Conservation (phyloP, 2,888 invertebrate species). For the Drosophila atroscutellata region DNA sequence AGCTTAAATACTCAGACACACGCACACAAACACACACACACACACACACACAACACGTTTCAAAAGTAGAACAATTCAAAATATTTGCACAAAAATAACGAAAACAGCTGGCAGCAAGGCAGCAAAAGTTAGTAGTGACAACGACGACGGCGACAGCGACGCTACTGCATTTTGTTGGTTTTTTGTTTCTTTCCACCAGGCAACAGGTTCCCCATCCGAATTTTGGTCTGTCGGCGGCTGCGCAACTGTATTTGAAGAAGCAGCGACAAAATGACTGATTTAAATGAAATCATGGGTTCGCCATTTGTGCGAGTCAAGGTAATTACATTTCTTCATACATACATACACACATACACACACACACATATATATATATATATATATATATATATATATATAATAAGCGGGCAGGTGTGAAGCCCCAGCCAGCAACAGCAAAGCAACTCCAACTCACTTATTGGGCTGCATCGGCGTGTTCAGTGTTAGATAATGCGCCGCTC, state of each 20-base stretch:
- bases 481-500: conserved; percentile 43
- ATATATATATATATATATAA: background rate
- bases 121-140: conserved; percentile 9
- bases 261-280: conserved; percentile 81
- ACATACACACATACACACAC: background rate
- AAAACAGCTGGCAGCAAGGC: conserved; percentile 60
- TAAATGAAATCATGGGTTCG: conserved; percentile 83
- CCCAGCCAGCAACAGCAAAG: conserved; percentile 15
- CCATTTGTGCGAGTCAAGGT: conserved; percentile 85
- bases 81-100: conserved; percentile 62
- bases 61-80: conserved; percentile 69
- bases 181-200: conserved; percentile 5
- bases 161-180: conserved; percentile 8
- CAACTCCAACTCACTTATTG: conserved; percentile 38
- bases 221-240: conserved; percentile 36
- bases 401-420: conserved; percentile 13
- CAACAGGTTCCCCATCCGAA: conserved; percentile 47
- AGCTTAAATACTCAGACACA: conserved; percentile 1
- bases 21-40: background rate
- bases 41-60: conserved; percentile 4
- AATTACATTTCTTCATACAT: conserved; percentile 25
- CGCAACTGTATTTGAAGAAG: conserved; percentile 44
- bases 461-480: conserved; percentile 29
- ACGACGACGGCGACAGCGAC: conserved; percentile 14
- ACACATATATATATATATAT: background rate